Conservation (phyloP, 2,113 vertebrate genomes). For the Martes martes region DNA sequence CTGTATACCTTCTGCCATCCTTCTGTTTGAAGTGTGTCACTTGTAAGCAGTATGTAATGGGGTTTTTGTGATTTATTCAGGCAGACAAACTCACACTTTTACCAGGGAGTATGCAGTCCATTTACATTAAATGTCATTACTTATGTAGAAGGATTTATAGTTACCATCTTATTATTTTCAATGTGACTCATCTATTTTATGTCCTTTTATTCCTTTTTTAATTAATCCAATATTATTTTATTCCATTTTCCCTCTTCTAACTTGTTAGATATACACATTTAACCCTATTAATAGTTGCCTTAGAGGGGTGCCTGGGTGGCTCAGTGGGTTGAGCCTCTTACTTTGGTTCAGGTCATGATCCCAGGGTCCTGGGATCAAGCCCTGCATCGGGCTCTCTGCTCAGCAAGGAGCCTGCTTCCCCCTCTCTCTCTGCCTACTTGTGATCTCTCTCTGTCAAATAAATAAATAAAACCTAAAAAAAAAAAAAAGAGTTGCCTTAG, state of each 20-base stretch:
- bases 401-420: too few relatives aligned
- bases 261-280: background rate
- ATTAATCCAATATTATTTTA: background rate
- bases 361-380: too few relatives aligned
- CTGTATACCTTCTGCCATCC: background rate
- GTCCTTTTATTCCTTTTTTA: background rate
- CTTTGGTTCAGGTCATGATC: too few relatives aligned
- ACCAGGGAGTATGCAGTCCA: background rate
- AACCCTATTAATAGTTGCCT: background rate
- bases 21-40: background rate
- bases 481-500: background rate
- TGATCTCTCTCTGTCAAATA: too few relatives aligned
- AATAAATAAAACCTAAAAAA: too few relatives aligned
- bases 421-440: too few relatives aligned
- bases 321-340: too few relatives aligned
- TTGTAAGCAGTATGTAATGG: background rate
- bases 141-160: background rate
- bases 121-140: background rate
- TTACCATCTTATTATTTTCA: background rate
- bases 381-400: too few relatives aligned
- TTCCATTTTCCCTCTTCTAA: background rate
- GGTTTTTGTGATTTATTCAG: background rate
- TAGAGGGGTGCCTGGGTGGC: background rate
- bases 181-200: background rate
- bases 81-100: background rate